Percentiles rank a stretch among this genome's conserved stretches.
Conservation (phyloP, 2,113 vertebrate species). For the Tetraodon nigroviridis region DNA sequence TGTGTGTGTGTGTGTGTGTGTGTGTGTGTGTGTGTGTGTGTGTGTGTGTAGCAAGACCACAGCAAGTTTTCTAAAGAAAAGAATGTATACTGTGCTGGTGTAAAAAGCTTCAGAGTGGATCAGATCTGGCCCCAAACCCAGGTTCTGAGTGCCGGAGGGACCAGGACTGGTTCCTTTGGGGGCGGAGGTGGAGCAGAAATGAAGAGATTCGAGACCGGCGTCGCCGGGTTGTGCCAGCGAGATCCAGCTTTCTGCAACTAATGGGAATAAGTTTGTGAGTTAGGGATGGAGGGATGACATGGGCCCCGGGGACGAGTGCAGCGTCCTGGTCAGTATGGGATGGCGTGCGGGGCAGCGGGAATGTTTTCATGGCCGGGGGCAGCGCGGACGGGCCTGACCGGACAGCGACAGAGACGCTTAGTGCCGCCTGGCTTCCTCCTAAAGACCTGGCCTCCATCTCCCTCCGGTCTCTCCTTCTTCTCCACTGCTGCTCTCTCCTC, state of each 20-base stretch:
- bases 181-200: too few species aligned
- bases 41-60: constrained; percentile 15
- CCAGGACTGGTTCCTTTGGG: too few species aligned
- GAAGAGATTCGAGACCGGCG: too few species aligned
- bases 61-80: constrained; percentile 3
- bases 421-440: constrained; percentile 92
- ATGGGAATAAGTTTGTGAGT: constrained; percentile 20
- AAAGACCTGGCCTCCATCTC: constrained; percentile 85
- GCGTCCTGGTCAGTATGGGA: constrained; percentile 38
- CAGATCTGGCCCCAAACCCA: too few species aligned
- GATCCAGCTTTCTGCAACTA: background rate
- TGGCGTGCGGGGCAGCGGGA: constrained; percentile 6
- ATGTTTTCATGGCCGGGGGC: constrained; percentile 79
- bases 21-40: constrained; percentile 16
- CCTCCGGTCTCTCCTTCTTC: constrained; percentile 70
- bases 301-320: constrained; percentile 28
- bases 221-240: too few species aligned
- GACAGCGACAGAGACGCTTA: constrained; percentile 90
- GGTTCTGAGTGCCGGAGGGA: too few species aligned
- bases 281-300: constrained; percentile 27
- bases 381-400: constrained; percentile 92
- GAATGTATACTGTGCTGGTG: background rate
- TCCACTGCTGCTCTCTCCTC: constrained; percentile 54
- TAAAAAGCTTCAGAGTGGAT: constrained; percentile 11
- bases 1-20: constrained; percentile 28